Base-by-base conservation (phyloP, 1,140 invertebrate genomes). In the Aphelinus atriplicis region DNA sequence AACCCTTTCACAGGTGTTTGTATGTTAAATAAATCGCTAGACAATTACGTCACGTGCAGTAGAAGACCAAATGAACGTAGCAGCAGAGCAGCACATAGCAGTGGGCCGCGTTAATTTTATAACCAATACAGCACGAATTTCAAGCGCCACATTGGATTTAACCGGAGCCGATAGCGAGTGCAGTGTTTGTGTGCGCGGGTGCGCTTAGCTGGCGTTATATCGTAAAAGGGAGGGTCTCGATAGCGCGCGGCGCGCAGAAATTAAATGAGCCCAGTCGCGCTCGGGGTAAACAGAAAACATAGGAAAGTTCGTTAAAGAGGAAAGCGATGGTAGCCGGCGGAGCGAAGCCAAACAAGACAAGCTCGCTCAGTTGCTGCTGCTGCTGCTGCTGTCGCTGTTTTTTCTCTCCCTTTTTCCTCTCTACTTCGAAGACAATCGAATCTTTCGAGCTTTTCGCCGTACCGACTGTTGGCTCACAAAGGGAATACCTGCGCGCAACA, bases 241-340 rank as follows among this genome's bases (percentile, higher is more conserved):
- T 72, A 62, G 58, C 26, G 9, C 64, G 10, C 57, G 50, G 10
- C 46, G 46, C n/a, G 65, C 1, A 53, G 60, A 69, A 74, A 74
- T 69, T 74, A 68, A 74, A 74, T 74, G 60, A 74, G 58, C 65
- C 43, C 3, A 45, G 26, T 61, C 43, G 26, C 48, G 45, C 10
- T 7, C 65, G 62, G 7, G 62, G 67, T 71, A 77, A 77, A 74
- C 61, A 77, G 76, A 77, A 77, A 74, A 77, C 76, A 68, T 73
- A 73, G 71, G 57, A 74, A 74, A 73, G 76, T 74, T 77, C 76
- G 67, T 77, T 77, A 77, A 77, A 70, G 67, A 66, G 47, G 47
- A 51, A 53, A 66, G 53, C 53, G 43, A 9, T 48, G 53, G 53
- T 51, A 45, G 50, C 26, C 6, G 51, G 43, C 48, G 58, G 58